A percentile compares a stretch with the other conserved stretches of the same genome.
Evolutionary conservation across 2,797 vertebrate species (phyloP).

Genomic region (Tapirus indicus): DNA sequence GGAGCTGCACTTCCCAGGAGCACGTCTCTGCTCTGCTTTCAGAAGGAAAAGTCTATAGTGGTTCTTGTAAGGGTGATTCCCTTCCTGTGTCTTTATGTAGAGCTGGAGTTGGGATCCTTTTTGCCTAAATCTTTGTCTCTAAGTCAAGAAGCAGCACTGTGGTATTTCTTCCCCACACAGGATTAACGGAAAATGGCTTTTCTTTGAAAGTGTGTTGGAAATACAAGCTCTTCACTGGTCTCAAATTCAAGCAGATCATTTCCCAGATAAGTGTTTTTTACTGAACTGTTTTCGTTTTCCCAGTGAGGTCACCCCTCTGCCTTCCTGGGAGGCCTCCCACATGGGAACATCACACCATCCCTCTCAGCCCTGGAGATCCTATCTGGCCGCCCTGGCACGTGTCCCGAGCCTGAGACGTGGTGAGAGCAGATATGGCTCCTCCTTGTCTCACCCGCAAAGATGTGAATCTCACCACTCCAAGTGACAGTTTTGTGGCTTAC

Average conservation of each 20-base stretch:
- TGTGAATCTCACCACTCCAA: slow-evolving; percentile 57
- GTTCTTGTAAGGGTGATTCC: neutral
- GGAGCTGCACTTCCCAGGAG: neutral
- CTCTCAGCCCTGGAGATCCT: slow-evolving; percentile 66
- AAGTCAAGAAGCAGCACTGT: neutral
- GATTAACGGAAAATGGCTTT: slow-evolving; percentile 41
- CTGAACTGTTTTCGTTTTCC: slow-evolving; percentile 74
- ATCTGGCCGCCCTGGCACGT: slow-evolving; percentile 65
- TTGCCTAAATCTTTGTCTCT: slow-evolving; percentile 14
- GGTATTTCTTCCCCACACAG: neutral
- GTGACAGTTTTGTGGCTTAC: slow-evolving; percentile 60
- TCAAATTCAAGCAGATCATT: slow-evolving; percentile 73
- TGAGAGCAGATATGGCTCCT: slow-evolving; percentile 68
- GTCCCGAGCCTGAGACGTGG: slow-evolving; percentile 35
- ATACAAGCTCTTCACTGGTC: slow-evolving; percentile 55
- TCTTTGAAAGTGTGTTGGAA: slow-evolving; percentile 73
- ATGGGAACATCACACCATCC: slow-evolving; percentile 63
- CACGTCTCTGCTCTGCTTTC: neutral
- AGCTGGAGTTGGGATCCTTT: neutral
- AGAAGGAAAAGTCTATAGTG: slow-evolving; percentile 18
- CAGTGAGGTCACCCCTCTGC: slow-evolving; percentile 67
- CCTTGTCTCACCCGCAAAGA: slow-evolving; percentile 66
- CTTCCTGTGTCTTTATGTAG: neutral
- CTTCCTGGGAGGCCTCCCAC: slow-evolving; percentile 66
- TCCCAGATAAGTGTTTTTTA: slow-evolving; percentile 72